These are phyloP conservation scores for Nematolebias whitei DNA, from an alignment of 2,113 vertebrate genomes.

Conservation along the genomic window DNA sequence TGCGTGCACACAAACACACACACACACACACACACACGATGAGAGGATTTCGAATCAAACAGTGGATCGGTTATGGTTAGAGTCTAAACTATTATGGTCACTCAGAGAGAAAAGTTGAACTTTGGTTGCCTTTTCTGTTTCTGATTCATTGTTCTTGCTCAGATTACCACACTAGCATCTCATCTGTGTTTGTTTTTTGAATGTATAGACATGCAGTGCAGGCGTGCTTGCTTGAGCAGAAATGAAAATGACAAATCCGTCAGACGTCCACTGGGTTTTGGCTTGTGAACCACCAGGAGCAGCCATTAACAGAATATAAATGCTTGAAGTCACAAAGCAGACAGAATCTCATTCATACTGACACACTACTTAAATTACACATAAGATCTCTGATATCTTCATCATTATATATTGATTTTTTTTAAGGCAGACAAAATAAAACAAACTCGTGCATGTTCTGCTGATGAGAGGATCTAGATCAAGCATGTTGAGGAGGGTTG, in stretches of 20 bases:
- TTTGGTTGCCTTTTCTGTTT: conserved; percentile 4
- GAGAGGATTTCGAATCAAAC: conserved; percentile 18
- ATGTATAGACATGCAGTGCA: conserved; percentile 8
- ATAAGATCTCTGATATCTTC: conserved; percentile 79
- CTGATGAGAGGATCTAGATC: conserved; percentile 37
- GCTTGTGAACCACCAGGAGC: conserved; percentile 65
- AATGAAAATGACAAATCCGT: conserved; percentile 69
- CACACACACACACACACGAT: neutral
- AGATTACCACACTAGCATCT: neutral
- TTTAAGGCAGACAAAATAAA: conserved; percentile 50
- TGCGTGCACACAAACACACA: neutral
- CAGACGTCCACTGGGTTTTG: conserved; percentile 67
- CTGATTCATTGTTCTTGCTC: neutral
- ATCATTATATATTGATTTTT: conserved; percentile 81
- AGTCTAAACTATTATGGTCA: conserved; percentile 7
- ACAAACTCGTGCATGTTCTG: conserved; percentile 33
- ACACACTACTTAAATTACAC: conserved; percentile 75
- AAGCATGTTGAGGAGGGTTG: conserved; percentile 14
- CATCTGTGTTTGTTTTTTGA: neutral
- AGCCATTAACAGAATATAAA: conserved; percentile 75
- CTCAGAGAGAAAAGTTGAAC: conserved; percentile 19
- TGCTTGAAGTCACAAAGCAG: conserved; percentile 71
- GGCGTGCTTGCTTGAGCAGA: conserved; percentile 51
- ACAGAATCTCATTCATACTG: conserved; percentile 78
- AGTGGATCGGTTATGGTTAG: conserved; percentile 39